A percentile compares a stretch with the other conserved stretches of the same genome.
Conservation (phyloP, 2,113 vertebrate genomes). For the Plestiodon gilberti region DNA sequence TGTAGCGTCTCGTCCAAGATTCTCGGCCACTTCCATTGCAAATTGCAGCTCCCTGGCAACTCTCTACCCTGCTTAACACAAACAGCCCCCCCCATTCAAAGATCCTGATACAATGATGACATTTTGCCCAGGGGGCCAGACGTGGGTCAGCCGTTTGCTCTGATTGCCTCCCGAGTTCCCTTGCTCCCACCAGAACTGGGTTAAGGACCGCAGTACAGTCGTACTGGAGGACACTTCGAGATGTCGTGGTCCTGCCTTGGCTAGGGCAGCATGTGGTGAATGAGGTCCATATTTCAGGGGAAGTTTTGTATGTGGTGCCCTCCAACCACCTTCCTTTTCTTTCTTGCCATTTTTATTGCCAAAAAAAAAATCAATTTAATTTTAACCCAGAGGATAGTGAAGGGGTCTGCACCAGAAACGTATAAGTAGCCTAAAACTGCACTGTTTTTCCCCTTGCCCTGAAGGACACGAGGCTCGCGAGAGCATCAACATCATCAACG, state of each 20-base stretch:
- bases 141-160: no score
- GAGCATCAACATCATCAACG: slow-evolving; percentile 80
- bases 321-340: not conserved
- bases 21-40: not conserved
- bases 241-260: no score
- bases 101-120: not conserved
- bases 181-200: no score
- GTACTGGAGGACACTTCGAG: no score
- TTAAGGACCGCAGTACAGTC: no score
- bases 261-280: not conserved
- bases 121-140: no score
- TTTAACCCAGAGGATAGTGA: no score
- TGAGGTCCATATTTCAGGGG: no score
- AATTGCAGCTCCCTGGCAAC: not conserved
- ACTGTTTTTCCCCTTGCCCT: not conserved
- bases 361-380: not conserved
- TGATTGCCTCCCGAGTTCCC: no score
- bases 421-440: not conserved
- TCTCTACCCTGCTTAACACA: not conserved
- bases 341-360: not conserved
- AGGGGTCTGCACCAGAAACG: not conserved
- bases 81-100: not conserved
- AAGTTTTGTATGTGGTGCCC: not conserved
- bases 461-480: slow-evolving; percentile 77
- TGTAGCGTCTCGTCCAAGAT: not conserved